Conservation (phyloP, 2,797 vertebrate species). For the Carapus acus region DNA sequence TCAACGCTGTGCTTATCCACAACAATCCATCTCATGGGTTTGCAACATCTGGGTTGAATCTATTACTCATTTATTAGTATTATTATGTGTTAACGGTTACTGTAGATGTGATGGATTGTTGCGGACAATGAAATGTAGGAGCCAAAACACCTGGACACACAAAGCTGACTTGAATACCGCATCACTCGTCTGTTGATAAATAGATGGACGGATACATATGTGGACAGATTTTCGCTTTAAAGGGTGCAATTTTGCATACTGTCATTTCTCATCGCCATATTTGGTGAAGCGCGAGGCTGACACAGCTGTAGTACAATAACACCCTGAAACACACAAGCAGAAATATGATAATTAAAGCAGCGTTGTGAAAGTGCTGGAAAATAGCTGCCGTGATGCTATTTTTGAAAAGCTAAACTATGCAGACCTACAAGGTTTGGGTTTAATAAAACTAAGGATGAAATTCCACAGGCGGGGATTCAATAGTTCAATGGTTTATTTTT, state of each 20-base stretch:
- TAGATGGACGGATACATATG: not conserved
- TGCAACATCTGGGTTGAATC: too few species aligned
- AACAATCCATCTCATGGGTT: too few species aligned
- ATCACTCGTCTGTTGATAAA: not conserved
- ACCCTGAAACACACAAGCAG: not conserved
- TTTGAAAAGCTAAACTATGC: not conserved
- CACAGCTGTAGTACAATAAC: not conserved
- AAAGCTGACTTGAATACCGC: too few species aligned
- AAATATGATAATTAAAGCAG: not conserved
- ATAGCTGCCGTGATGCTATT: not conserved
- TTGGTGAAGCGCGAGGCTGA: not conserved
- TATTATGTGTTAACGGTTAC: too few species aligned
- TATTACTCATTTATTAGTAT: too few species aligned
- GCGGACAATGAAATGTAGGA: too few species aligned
- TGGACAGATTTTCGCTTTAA: too few species aligned
- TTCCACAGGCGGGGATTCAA: conserved; percentile 10
- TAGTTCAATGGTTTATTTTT: conserved; percentile 41
- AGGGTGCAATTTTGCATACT: not conserved
- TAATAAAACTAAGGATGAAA: conserved; percentile 4
- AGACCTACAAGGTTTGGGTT: not conserved
- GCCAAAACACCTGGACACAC: too few species aligned
- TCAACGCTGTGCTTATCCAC: too few species aligned
- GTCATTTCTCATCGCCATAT: not conserved
- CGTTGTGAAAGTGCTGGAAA: not conserved
- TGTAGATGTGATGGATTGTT: too few species aligned